Evolutionary conservation across 2,888 invertebrate genomes (phyloP).

Genomic region (Lampropteryx suffumata): DNA sequence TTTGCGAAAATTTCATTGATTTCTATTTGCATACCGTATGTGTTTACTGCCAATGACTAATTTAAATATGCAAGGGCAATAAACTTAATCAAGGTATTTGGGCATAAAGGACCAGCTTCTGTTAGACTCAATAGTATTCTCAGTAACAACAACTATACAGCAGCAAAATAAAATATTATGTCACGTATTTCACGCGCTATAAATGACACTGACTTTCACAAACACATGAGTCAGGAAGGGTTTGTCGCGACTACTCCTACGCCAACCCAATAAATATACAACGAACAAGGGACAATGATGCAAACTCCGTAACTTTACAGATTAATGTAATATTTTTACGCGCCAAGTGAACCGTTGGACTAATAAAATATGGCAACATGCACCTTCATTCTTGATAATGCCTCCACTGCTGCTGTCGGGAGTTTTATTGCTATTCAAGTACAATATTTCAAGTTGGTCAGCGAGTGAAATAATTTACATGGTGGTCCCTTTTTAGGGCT

Average conservation of each 20-base stretch:
- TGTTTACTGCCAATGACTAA: too few relatives aligned
- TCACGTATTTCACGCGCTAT: constrained; percentile 39
- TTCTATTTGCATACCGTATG: too few relatives aligned
- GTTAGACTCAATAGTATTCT: too few relatives aligned
- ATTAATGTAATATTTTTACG: constrained; percentile 75
- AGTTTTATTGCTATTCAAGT: constrained; percentile 73
- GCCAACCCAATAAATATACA: constrained; percentile 62
- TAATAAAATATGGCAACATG: constrained; percentile 79
- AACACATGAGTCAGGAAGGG: constrained; percentile 51
- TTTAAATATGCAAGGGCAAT: too few relatives aligned
- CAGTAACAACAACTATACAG: background rate
- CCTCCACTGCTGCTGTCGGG: constrained; percentile 57
- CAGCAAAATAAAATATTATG: constrained; percentile 15
- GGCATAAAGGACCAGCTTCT: too few relatives aligned
- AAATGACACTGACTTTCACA: constrained; percentile 49
- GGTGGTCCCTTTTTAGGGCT: constrained; percentile 69
- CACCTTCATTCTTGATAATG: constrained; percentile 74
- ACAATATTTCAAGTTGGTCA: constrained; percentile 71
- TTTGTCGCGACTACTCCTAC: constrained; percentile 55
- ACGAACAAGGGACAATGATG: constrained; percentile 64
- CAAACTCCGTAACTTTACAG: constrained; percentile 64
- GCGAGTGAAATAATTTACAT: constrained; percentile 74
- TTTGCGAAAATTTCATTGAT: too few relatives aligned
- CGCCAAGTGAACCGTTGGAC: constrained; percentile 61
- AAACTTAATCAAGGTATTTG: too few relatives aligned